A percentile compares a stretch with the other conserved stretches of the same genome.
Conservation (phyloP, 1,140 invertebrate genomes). For the Stegodyphus dumicola region DNA sequence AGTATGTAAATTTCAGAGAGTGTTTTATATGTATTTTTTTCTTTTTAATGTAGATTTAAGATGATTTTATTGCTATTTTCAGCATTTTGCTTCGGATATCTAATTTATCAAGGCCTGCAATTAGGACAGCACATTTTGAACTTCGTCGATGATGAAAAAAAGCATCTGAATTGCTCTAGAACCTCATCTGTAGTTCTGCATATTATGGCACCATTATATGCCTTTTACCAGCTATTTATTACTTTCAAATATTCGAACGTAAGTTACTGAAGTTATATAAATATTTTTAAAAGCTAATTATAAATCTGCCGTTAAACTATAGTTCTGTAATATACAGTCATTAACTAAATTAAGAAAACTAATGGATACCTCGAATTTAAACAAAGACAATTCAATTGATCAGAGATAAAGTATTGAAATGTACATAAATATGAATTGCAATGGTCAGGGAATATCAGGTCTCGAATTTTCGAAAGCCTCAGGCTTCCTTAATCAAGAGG, state of each 20-base stretch:
- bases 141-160: slow-evolving; percentile 69
- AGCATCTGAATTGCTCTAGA: slow-evolving; percentile 70
- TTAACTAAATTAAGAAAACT: no score
- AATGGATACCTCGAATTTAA: no score
- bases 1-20: background rate
- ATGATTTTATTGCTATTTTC: slow-evolving; percentile 65
- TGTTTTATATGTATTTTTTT: background rate
- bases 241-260: slow-evolving; percentile 83
- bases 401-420: no score
- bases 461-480: no score
- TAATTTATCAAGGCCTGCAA: slow-evolving; percentile 77
- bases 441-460: no score
- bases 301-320: no score
- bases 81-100: slow-evolving; percentile 80
- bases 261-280: slow-evolving; percentile 65
- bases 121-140: slow-evolving; percentile 75
- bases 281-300: background rate
- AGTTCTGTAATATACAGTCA: no score
- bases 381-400: no score
- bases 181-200: slow-evolving; percentile 72
- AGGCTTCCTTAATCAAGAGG: no score
- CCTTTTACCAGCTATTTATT: slow-evolving; percentile 78
- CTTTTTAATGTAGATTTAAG: slow-evolving; percentile 25
- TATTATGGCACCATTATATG: slow-evolving; percentile 76
- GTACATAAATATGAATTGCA: no score